Evolutionary conservation across 2,797 vertebrate species (phyloP), one percentile per base, ranked within the genome.

Genomic region (Sphaeramia orbicularis): DNA sequence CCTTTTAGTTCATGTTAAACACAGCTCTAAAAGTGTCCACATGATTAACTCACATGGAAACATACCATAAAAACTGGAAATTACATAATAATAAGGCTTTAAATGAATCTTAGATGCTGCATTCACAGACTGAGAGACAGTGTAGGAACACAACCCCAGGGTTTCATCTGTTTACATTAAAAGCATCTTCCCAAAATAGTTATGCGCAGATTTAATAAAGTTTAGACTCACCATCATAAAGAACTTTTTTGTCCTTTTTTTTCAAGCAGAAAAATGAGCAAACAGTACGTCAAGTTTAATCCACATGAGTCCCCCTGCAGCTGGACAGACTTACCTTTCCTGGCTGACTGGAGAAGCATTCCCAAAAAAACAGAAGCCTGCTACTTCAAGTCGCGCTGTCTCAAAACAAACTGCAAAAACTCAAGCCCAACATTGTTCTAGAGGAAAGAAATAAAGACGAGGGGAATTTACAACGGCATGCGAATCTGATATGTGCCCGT

Each of bases 291-390:
- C 1, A 51, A 61, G 19, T 18, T 58, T 19, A 32, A 38, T 10
- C 55, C 13, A 10, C 13, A 53, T 16, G n/a, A 42, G 38, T 15
- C 3, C 61, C 10, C 4, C 38, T 50, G 35, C 47, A 64, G 58
- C 57, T 56, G 48, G 41, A 59, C 61, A 35, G 55, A 83, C 88
- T 42, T 78, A 93, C 92, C 89, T 91, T 91, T 60, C 44, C 62
- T 36, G 54, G 74, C 76, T 78, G 78, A 72, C 76, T 42, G 77
- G 66, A 75, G 83, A 90, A 76, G 74, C 90, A 91, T 92, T 89
- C 86, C 89, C 82, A 67, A 74, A 58, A 51, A 45, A 24, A 65
- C 7, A 49, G 48, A 38, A 80, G 60, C 27, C 67, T 53, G 67
- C 50, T 48, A 36, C 75, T 78, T 67, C 40, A 68, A 63, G 54